Conservation (phyloP, 2,888 invertebrate genomes). For the Eugnorisma glareosa region DNA sequence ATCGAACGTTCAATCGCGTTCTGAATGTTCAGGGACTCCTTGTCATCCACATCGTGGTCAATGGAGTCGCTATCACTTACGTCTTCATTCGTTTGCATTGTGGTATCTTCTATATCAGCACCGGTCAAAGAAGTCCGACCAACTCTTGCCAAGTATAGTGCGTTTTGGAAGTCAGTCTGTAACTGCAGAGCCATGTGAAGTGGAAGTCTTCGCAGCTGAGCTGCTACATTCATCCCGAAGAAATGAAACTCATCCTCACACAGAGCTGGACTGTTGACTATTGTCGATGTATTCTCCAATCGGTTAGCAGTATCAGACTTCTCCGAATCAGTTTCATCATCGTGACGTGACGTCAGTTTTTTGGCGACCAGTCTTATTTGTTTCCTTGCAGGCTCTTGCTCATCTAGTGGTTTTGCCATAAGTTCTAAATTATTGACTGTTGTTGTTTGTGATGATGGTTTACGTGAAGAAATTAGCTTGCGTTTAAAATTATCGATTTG, state of each 20-base stretch:
- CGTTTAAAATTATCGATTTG: slow-evolving; percentile 30
- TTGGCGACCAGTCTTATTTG: background rate
- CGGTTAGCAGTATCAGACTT: background rate
- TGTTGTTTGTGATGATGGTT: slow-evolving; percentile 7
- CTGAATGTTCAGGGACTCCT: slow-evolving; percentile 5
- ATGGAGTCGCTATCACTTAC: slow-evolving; percentile 4
- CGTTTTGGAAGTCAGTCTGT: slow-evolving; percentile 32
- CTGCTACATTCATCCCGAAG: slow-evolving; percentile 47
- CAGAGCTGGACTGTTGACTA: background rate
- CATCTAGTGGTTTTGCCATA: background rate
- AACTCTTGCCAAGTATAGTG: slow-evolving; percentile 40
- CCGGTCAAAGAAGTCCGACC: background rate
- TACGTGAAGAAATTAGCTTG: slow-evolving; percentile 6
- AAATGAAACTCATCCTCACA: slow-evolving; percentile 34
- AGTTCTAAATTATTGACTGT: background rate
- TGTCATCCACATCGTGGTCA: slow-evolving; percentile 30
- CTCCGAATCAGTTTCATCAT: slow-evolving; percentile 17
- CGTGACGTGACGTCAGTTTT: background rate
- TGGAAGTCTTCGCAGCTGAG: slow-evolving; percentile 32
- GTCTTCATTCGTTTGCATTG: slow-evolving; percentile 9
- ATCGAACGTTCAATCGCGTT: background rate
- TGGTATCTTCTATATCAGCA: slow-evolving; percentile 4
- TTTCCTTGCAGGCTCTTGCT: background rate
- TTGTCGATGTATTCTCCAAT: background rate
- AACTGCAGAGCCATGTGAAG: slow-evolving; percentile 31